Conservation (phyloP, 1,140 invertebrate genomes). For the Sitophilus oryzae region DNA sequence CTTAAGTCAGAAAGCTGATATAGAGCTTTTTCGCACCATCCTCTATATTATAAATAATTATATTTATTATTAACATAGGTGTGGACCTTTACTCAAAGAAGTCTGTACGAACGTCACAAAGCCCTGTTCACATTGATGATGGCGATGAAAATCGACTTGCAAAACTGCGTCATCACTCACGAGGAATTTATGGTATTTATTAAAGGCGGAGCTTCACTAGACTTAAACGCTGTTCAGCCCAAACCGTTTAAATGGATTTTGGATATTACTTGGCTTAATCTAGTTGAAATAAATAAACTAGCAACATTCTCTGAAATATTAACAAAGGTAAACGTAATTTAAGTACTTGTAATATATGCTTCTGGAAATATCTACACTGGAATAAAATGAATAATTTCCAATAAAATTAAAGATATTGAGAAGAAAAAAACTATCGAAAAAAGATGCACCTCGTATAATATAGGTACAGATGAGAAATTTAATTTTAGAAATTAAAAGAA, state of each 20-base stretch:
- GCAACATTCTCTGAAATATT: conserved; percentile 76
- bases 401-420: no score
- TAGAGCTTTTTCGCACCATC: no score
- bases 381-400: no score
- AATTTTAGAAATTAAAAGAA: no score
- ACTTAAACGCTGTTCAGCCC: conserved; percentile 84
- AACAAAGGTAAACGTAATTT: conserved; percentile 71
- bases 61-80: conserved; percentile 46
- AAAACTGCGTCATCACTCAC: conserved; percentile 74
- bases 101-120: conserved; percentile 91
- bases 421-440: no score
- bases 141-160: conserved; percentile 91
- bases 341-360: no score
- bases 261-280: conserved; percentile 93
- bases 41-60: neutral
- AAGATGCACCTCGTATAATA: no score
- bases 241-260: conserved; percentile 95
- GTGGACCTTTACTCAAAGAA: conserved; percentile 85
- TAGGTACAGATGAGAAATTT: no score
- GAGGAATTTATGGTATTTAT: conserved; percentile 94
- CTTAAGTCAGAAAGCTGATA: no score
- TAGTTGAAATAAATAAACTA: conserved; percentile 90
- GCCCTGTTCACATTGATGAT: conserved; percentile 90
- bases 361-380: no score
- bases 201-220: conserved; percentile 91